Evolutionary conservation across 2,113 vertebrate genomes (phyloP).

Genomic region (Murina feae): DNA sequence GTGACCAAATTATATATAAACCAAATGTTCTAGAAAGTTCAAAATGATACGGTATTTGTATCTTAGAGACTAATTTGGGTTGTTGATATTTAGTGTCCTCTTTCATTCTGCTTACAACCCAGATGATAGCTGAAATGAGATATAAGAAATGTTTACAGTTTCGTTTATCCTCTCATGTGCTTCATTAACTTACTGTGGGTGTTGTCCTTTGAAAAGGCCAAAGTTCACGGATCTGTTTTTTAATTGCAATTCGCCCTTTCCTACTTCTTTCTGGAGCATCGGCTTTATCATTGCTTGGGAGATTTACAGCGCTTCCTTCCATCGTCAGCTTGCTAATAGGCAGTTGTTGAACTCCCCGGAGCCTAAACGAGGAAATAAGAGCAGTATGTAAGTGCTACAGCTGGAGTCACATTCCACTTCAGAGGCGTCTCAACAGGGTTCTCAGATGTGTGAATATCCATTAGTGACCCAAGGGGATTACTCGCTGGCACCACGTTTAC

Average conservation of each 20-base stretch:
- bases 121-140: constrained; percentile 54
- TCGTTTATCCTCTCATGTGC: constrained; percentile 58
- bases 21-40: constrained; percentile 9
- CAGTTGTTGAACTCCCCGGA: constrained; percentile 76
- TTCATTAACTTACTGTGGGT: constrained; percentile 65
- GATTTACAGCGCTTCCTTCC: constrained; percentile 80
- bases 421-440: constrained; percentile 80
- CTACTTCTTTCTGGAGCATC: constrained; percentile 76
- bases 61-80: constrained; percentile 66
- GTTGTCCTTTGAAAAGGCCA: constrained; percentile 71
- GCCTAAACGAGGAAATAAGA: constrained; percentile 76
- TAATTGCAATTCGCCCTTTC: constrained; percentile 67
- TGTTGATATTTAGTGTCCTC: constrained; percentile 50
- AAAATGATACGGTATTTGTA: constrained; percentile 13
- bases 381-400: constrained; percentile 78
- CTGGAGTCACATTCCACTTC: constrained; percentile 78
- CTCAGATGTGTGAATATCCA: constrained; percentile 84
- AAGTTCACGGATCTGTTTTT: constrained; percentile 69
- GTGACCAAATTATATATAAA: constrained; percentile 20
- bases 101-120: constrained; percentile 51
- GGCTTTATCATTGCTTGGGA: constrained; percentile 76
- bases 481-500: constrained; percentile 68
- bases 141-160: constrained; percentile 61
- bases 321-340: constrained; percentile 80
- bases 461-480: constrained; percentile 77